Percentiles rank a stretch among this genome's conserved stretches.
Evolutionary conservation across 2,888 invertebrate genomes (phyloP).

Genomic region (Alentia gelatinosa): DNA sequence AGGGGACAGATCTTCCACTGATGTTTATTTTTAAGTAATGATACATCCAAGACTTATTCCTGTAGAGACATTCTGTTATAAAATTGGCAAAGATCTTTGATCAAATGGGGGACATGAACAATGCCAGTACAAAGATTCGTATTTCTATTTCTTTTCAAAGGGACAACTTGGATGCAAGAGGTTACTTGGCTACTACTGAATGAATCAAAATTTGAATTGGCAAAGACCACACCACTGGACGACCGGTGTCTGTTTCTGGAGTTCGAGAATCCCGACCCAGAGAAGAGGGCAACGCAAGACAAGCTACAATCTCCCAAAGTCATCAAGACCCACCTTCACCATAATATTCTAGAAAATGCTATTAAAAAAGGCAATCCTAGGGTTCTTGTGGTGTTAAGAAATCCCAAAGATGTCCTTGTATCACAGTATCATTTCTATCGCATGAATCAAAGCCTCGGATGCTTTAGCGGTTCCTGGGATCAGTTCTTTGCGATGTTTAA

Average conservation of each 20-base stretch:
- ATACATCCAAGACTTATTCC: no score
- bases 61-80: no score
- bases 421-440: conserved; percentile 45
- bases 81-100: no score
- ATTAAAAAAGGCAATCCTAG: not conserved
- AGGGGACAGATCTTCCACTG: no score
- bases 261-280: not conserved
- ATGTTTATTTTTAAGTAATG: no score
- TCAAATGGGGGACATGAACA: no score
- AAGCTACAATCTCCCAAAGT: not conserved
- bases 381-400: conserved; percentile 27
- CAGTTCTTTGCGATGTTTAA: conserved; percentile 53
- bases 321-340: conserved; percentile 34
- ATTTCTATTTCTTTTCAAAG: not conserved
- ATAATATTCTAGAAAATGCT: not conserved
- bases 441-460: not conserved
- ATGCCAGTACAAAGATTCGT: no score
- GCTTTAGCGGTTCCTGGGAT: not conserved
- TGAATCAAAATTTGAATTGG: not conserved
- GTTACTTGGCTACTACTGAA: conserved; percentile 29
- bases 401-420: conserved; percentile 46
- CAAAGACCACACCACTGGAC: not conserved
- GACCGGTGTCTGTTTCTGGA: conserved; percentile 18
- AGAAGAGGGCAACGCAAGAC: not conserved
- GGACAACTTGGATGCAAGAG: conserved; percentile 52